Evolutionary conservation across 2,113 vertebrate species (phyloP).

Genomic region (Melozone crissalis): DNA sequence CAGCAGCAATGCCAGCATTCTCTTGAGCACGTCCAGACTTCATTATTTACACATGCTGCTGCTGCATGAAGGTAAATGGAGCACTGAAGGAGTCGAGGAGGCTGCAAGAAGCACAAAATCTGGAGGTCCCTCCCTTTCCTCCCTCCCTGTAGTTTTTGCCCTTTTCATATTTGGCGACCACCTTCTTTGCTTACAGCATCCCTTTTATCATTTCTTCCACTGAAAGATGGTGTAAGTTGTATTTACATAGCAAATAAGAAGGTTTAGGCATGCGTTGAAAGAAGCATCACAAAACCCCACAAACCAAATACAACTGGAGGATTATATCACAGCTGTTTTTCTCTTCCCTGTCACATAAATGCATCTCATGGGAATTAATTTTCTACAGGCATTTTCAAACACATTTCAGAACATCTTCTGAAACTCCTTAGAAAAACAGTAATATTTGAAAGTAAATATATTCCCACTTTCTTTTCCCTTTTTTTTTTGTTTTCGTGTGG

Average conservation of each 20-base stretch:
- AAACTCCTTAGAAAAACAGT: not conserved
- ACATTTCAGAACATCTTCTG: not conserved
- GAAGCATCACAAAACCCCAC: not conserved
- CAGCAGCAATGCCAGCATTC: not conserved
- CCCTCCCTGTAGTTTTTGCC: not conserved
- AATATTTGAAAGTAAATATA: not conserved
- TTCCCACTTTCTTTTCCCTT: not conserved
- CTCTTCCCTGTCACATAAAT: not conserved
- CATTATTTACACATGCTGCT: rapidly evolving
- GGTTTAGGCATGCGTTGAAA: not conserved
- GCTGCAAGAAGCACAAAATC: not conserved
- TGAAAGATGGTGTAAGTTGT: not conserved
- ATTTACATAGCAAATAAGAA: constrained; percentile 1
- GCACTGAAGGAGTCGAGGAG: not conserved
- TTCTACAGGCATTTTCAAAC: not conserved
- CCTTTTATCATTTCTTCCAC: not conserved
- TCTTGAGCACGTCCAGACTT: rapidly evolving
- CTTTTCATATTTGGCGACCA: not conserved
- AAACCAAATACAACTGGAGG: not conserved
- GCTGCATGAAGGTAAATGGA: rapidly evolving
- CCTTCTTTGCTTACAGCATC: not conserved
- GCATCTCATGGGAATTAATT: not conserved
- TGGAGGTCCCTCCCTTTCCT: not conserved
- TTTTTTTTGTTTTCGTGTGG: not conserved
- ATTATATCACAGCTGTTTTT: constrained; percentile 11